A percentile compares a stretch with the other conserved stretches of the same genome.
phyloP scores from a whole-genome alignment of 2,113 vertebrate species.

The Anoura caudifer region DNA sequence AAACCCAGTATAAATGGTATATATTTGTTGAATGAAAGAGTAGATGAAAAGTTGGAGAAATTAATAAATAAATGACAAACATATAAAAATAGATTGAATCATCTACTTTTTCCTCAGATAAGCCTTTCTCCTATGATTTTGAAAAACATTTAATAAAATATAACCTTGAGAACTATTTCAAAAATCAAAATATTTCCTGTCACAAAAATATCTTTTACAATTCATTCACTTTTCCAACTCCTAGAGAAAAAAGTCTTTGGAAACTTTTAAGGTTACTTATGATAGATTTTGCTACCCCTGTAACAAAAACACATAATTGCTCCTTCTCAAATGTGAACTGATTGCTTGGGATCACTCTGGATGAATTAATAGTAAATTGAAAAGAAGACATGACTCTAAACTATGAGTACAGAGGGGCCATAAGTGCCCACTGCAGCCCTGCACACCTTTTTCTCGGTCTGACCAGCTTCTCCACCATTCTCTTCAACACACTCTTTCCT shows the following conservation, averaged over 20 bases:
- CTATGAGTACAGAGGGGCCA: neutral
- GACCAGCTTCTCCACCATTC: neutral
- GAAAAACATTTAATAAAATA: constrained; percentile 18
- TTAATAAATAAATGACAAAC: neutral
- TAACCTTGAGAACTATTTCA: constrained; percentile 13
- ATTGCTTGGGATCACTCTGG: neutral
- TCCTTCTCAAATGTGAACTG: neutral
- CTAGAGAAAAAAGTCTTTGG: neutral
- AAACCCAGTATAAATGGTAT: neutral
- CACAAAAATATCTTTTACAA: constrained; percentile 8
- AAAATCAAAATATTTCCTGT: constrained; percentile 15
- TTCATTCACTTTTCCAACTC: neutral
- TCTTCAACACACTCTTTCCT: neutral
- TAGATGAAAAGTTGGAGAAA: neutral
- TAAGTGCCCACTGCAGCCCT: neutral
- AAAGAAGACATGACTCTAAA: neutral
- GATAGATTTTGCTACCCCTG: neutral
- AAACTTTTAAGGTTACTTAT: neutral
- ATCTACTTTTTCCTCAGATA: neutral
- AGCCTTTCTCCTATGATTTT: neutral
- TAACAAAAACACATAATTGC: neutral
- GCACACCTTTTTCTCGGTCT: neutral
- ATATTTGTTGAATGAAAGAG: neutral
- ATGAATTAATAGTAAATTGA: neutral
- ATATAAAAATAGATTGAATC: neutral